Evolutionary conservation across 2,113 vertebrate genomes (phyloP), one percentile per base, ranked within the genome.

Genomic region (Perccottus glenii): DNA sequence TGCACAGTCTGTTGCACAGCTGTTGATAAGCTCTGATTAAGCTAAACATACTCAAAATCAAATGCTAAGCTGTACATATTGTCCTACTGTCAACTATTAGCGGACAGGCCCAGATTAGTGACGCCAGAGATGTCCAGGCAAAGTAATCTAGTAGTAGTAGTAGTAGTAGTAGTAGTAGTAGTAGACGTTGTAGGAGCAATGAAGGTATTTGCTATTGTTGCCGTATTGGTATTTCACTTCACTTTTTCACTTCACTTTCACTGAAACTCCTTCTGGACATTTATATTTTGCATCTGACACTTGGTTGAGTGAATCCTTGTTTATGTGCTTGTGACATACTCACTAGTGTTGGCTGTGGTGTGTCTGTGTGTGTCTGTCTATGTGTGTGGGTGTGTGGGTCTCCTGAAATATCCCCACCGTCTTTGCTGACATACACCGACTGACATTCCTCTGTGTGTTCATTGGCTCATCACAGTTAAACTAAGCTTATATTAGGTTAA

Each of bases 401-500:
- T 80, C 72, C 65, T 78, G 80, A 91, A 86, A 87, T 85, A 84
- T 78, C 75, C 49, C 50, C 46, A 19, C 42, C 56, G 33, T 70
- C 65, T 63, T 78, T 77, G 75, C 70, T 80, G 78, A 81, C 64
- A 65, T 47, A 9, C 52, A 64, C 78, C 63, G 64, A 64, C 19
- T 68, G 53, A 68, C 52, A 80, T 83, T 75, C 69, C 55, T 60
- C 49, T 38, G 62, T 51, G 76, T 64, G 53, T 53, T 27, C 19
- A 27, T 27, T 15, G 53, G 57, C 58, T 67, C 46, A 57, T 62
- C 55, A 43, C 45, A 70, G 56, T 52, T n/a, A 5, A 51, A 57
- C 16, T 70, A 60, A 40, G 67, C 69, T 57, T 10, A 12, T 12
- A 0, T 19, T 1, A 10, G 19, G 19, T 27, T 27, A 51, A 65